These are phyloP conservation scores for Corydoras maculifer DNA, from an alignment of 2,113 vertebrate species.

Conservation along the genomic window DNA sequence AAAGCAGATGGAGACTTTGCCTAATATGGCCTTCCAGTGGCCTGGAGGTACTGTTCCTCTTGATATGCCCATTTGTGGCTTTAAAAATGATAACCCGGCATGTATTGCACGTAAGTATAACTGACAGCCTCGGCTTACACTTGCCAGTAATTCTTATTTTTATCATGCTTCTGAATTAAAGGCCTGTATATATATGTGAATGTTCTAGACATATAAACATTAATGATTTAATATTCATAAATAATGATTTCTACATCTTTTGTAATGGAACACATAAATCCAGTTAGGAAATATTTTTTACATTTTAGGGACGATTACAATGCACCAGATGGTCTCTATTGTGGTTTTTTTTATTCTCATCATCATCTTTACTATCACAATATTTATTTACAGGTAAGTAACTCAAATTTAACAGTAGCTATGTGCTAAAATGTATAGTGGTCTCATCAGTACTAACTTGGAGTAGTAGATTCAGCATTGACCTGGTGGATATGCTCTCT, in stretches of 20 bases:
- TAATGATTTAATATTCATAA: background rate
- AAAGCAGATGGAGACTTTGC: constrained; percentile 64
- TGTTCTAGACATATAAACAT: background rate
- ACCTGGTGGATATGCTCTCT: too few relatives aligned
- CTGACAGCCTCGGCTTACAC: background rate
- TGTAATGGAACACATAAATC: background rate
- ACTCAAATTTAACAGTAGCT: background rate
- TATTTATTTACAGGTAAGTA: constrained; percentile 84
- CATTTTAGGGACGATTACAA: constrained; percentile 68
- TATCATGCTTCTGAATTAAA: background rate
- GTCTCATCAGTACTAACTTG: too few relatives aligned
- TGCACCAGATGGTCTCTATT: constrained; percentile 78
- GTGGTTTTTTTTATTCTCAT: constrained; percentile 75
- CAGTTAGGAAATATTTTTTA: background rate
- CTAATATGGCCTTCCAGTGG: constrained; percentile 71
- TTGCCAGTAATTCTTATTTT: background rate
- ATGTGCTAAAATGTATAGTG: background rate
- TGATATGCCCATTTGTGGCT: constrained; percentile 80
- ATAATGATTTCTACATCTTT: background rate
- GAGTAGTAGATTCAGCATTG: too few relatives aligned
- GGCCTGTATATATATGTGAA: background rate
- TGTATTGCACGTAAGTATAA: constrained; percentile 52
- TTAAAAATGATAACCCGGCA: constrained; percentile 70
- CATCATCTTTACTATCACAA: constrained; percentile 67
- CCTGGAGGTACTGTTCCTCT: constrained; percentile 68